phyloP scores from a whole-genome alignment of 2,888 invertebrate genomes.

The Arrhopalites spinosus region DNA sequence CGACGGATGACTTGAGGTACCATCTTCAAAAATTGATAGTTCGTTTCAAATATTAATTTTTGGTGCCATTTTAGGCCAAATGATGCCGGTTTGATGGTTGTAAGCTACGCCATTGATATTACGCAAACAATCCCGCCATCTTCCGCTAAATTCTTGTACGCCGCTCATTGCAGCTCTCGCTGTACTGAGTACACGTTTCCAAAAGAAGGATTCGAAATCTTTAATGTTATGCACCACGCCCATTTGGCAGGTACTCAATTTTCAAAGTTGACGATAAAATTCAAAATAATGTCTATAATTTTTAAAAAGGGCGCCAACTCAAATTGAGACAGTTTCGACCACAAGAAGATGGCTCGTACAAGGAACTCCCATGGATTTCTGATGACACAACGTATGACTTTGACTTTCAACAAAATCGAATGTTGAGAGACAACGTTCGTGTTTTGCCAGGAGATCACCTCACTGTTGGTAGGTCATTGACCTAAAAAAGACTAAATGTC shows the following conservation, averaged over 20 bases:
- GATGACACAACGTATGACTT: too few relatives aligned
- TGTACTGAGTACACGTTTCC: neutral
- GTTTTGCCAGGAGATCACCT: slow-evolving; percentile 29
- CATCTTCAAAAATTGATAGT: too few relatives aligned
- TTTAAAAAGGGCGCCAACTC: slow-evolving; percentile 1
- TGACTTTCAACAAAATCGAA: slow-evolving; percentile 19
- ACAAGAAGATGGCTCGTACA: neutral
- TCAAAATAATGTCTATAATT: too few relatives aligned
- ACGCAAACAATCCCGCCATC: slow-evolving; percentile 82
- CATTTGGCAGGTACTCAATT: neutral
- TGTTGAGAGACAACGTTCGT: neutral
- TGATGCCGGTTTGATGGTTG: slow-evolving; percentile 73
- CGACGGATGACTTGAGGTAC: slow-evolving; percentile 65
- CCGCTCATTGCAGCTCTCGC: neutral
- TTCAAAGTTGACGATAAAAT: too few relatives aligned
- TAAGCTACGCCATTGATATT: slow-evolving; percentile 78
- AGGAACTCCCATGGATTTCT: slow-evolving; percentile 30
- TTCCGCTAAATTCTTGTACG: slow-evolving; percentile 70
- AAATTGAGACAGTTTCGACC: slow-evolving; percentile 29
- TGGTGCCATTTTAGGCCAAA: too few relatives aligned
- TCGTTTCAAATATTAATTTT: too few relatives aligned
- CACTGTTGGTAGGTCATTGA: slow-evolving; percentile 11
- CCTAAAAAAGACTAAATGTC: too few relatives aligned
- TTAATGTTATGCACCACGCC: neutral
- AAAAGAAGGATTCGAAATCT: neutral